These are phyloP conservation scores for Macroglossus sobrinus DNA, from an alignment of 2,113 vertebrate genomes.

Conservation along the genomic window DNA sequence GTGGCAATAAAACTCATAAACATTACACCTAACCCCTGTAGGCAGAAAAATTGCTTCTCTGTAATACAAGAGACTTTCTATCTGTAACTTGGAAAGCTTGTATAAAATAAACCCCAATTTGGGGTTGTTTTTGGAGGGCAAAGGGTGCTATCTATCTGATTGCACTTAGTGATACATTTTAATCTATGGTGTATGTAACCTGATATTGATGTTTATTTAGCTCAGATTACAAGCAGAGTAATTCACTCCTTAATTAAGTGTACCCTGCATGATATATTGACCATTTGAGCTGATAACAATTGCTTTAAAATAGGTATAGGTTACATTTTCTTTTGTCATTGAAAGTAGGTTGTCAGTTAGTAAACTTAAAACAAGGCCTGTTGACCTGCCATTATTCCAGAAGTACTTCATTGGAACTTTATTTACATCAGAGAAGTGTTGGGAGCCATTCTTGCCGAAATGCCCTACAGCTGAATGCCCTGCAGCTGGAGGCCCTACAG, in stretches of 20 bases:
- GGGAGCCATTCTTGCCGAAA: too few species aligned
- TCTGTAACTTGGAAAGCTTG: conserved; percentile 23
- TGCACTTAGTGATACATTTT: conserved; percentile 72
- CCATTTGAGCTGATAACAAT: conserved; percentile 76
- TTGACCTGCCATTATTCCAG: conserved; percentile 44
- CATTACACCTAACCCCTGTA: background rate
- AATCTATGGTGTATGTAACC: conserved; percentile 77
- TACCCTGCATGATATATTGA: conserved; percentile 74
- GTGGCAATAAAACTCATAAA: background rate
- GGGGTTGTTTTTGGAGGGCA: conserved; percentile 71
- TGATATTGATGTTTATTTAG: conserved; percentile 78
- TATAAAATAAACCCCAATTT: conserved; percentile 66
- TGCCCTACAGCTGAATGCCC: too few species aligned
- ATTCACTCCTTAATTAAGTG: conserved; percentile 81
- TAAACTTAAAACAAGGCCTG: conserved; percentile 72
- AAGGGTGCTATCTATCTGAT: conserved; percentile 61
- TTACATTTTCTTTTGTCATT: conserved; percentile 80
- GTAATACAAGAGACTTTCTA: conserved; percentile 25
- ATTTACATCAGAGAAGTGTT: background rate
- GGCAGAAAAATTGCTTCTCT: conserved; percentile 35
- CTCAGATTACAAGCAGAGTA: conserved; percentile 78
- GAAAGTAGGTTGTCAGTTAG: conserved; percentile 74
- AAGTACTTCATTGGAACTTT: conserved; percentile 32
- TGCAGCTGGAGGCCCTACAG: too few species aligned
- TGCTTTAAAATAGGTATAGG: conserved; percentile 69